Conservation (phyloP, 2,797 vertebrate species). For the Avahi laniger region DNA sequence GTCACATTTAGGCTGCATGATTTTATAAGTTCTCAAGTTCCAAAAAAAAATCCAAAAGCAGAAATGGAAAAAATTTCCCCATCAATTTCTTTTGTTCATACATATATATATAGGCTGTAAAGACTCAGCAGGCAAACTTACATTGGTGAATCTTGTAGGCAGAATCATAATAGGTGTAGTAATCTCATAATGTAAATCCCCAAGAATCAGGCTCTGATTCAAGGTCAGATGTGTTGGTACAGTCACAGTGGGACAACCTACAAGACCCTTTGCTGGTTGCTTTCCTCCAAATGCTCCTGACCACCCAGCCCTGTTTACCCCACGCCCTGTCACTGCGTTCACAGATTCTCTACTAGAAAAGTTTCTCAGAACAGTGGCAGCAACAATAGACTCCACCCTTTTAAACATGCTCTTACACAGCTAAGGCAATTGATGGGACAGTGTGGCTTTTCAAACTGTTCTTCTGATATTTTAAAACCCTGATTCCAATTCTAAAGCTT, state of each 20-base stretch:
- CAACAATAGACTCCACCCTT: neutral
- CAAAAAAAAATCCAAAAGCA: neutral
- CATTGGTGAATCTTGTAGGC: neutral
- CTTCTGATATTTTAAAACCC: constrained; percentile 10
- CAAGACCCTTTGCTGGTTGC: neutral
- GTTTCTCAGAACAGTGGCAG: neutral
- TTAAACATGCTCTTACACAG: neutral
- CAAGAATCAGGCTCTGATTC: neutral
- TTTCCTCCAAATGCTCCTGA: neutral
- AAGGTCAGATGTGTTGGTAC: neutral
- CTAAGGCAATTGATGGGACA: neutral
- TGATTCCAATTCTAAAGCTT: neutral
- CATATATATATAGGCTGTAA: neutral
- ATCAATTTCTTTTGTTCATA: neutral
- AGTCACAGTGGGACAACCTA: neutral
- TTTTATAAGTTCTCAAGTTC: constrained; percentile 31
- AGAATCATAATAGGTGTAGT: neutral
- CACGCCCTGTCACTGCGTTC: neutral
- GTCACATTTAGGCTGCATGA: neutral
- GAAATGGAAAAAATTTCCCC: constrained; percentile 18
- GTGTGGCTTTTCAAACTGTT: neutral
- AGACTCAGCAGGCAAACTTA: neutral
- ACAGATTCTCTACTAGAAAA: neutral
- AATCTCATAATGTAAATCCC: neutral
- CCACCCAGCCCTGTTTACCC: neutral